These are phyloP conservation scores for Tapirus terrestris DNA, from an alignment of 2,113 vertebrate species.

Conservation along the genomic window DNA sequence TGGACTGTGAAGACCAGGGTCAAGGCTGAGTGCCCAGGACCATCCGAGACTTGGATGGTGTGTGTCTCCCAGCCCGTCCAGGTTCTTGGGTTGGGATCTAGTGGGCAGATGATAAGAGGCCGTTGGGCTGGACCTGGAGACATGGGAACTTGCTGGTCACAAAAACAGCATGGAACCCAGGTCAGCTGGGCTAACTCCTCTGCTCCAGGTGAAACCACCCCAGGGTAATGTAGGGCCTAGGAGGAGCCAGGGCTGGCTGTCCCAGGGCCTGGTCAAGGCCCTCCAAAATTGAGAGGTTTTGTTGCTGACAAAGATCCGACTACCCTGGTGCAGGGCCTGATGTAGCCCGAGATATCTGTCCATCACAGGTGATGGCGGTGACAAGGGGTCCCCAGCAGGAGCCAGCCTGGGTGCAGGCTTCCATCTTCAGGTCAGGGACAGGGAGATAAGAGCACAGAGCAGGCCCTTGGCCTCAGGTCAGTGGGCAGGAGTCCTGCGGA, in stretches of 20 bases:
- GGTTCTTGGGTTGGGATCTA: not conserved
- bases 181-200: rapidly evolving
- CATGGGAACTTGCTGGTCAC: no score
- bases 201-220: rapidly evolving
- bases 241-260: not conserved
- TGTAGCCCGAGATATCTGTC: not conserved
- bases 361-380: not conserved
- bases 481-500: not conserved
- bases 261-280: no score
- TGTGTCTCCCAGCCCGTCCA: not conserved
- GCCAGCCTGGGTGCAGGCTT: not conserved
- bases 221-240: not conserved
- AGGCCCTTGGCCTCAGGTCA: not conserved
- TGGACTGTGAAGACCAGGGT: not conserved
- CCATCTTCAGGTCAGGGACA: not conserved
- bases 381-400: not conserved
- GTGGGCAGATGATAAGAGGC: not conserved
- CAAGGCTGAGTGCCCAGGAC: not conserved
- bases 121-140: not conserved
- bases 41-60: not conserved
- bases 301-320: not conserved
- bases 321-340: not conserved
- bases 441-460: not conserved
- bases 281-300: rapidly evolving
- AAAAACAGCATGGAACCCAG: not conserved